A percentile compares a stretch with the other conserved stretches of the same genome.
phyloP scores from a whole-genome alignment of 64 coral and sea anemone genomes.

The Dendronephthya gigantea region DNA sequence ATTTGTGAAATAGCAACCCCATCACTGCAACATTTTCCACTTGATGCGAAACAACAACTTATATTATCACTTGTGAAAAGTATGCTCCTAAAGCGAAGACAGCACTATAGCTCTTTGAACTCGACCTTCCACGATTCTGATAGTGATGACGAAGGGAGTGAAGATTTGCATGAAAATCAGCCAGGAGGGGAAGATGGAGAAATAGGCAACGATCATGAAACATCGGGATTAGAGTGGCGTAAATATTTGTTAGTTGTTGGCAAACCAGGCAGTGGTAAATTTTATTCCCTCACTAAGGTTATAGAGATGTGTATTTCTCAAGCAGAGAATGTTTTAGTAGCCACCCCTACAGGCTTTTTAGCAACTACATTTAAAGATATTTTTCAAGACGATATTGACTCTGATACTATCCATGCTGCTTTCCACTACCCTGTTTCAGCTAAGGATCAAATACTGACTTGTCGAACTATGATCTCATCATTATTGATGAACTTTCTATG shows the following conservation, averaged over 20 bases:
- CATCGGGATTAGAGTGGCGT: not conserved
- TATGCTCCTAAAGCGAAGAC: not conserved
- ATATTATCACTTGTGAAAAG: not conserved
- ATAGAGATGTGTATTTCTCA: not conserved
- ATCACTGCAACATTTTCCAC: not conserved
- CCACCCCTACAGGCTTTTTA: not conserved
- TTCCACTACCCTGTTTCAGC: not conserved
- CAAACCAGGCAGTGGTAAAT: not conserved
- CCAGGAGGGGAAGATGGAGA: not conserved
- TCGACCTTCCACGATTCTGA: not conserved
- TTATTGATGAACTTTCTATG: constrained; percentile 22
- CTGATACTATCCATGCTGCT: constrained; percentile 2
- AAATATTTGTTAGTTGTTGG: not conserved
- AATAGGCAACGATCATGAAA: not conserved
- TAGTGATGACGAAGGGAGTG: not conserved
- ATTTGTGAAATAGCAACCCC: not conserved
- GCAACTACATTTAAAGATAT: not conserved
- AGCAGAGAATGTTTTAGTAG: not conserved
- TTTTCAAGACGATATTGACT: not conserved
- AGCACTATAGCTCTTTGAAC: not conserved
- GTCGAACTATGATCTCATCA: not conserved
- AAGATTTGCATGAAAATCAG: not conserved
- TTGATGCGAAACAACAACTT: not conserved
- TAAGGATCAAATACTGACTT: not conserved
- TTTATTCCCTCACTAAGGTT: not conserved